Evolutionary conservation across 2,113 vertebrate species (phyloP), one percentile per base, ranked within the genome.

Genomic region (Pluvialis apricaria): DNA sequence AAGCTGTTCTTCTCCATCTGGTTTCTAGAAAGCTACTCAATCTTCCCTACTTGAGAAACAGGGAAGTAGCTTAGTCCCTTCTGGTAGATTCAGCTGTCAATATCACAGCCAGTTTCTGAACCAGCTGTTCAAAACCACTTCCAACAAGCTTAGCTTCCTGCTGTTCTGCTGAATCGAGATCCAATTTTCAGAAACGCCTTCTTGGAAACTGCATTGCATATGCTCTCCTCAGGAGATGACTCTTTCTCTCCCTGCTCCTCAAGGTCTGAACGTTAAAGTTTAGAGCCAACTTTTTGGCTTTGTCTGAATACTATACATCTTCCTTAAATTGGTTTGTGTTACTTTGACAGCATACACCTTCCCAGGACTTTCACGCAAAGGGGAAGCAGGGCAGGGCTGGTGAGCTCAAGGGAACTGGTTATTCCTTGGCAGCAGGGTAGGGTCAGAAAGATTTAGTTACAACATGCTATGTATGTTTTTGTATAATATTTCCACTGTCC

Each of bases 1-100:
- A 96, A 93, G 88, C 95, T 95, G 96, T 81, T 94, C 82, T 92
- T 62, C 78, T 36, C 95, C 95, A 90, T 93, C 92, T 95, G 96
- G 70, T 90, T 90, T 73, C 82, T 80, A 79, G 91, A 94, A 82
- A 85, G 31, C 84, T 87, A 64, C 34, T 76, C 75, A 42, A 20
- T 54, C 73, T 72, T 77, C 31, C 34, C 45, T 70, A 38, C 45
- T 88, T 86, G 75, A 93, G 66, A 91, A 93, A 73, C 54, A 85
- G 58, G 85, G 82, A 94, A 49, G 75, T 58, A 85, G 75, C 71
- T 93, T 45, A 70, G 54, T 66, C 78, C 85, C 93, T 94, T 95
- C 94, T 96, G 94, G 90, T 80, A 86, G 58, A 77, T 85, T 96
- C 93, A 96, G 82, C 90, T 95, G 96, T 86, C 82, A 85, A 6